These are phyloP conservation scores for Erebia aethiops DNA, from an alignment of 2,888 invertebrate species.

Conservation along the genomic window DNA sequence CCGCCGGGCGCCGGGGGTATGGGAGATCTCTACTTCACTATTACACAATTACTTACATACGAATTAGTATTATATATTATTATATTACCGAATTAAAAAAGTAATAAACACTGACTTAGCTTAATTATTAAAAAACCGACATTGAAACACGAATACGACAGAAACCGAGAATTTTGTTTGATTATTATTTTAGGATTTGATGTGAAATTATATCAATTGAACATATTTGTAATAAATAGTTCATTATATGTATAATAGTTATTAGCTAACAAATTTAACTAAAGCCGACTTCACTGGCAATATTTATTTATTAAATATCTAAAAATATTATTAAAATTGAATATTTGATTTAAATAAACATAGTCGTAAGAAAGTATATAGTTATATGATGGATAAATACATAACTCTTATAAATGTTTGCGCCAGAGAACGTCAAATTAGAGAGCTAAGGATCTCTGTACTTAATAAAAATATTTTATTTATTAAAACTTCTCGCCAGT, in stretches of 20 bases:
- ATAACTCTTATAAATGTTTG: slow-evolving; percentile 7
- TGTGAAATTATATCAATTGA: slow-evolving; percentile 39
- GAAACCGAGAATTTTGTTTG: slow-evolving; percentile 51
- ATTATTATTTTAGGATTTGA: slow-evolving; percentile 22
- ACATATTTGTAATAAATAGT: slow-evolving; percentile 25
- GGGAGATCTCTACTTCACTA: slow-evolving; percentile 81
- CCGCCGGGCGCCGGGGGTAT: slow-evolving; percentile 75
- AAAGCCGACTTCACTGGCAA: slow-evolving; percentile 32
- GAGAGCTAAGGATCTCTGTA: slow-evolving; percentile 21
- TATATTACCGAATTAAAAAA: slow-evolving; percentile 75
- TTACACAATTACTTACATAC: slow-evolving; percentile 79
- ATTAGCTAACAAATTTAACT: slow-evolving; percentile 36
- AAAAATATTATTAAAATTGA: slow-evolving; percentile 8
- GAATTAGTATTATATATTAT: slow-evolving; percentile 68
- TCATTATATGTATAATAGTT: slow-evolving; percentile 27
- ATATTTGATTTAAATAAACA: slow-evolving; percentile 14
- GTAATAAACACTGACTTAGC: slow-evolving; percentile 83
- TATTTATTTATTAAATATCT: slow-evolving; percentile 2
- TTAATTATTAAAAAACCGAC: slow-evolving; percentile 76
- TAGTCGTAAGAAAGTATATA: slow-evolving; percentile 8
- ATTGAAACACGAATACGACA: slow-evolving; percentile 65
- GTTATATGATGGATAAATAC: background rate
- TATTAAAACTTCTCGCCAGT: slow-evolving; percentile 44
- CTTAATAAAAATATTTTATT: slow-evolving; percentile 16
- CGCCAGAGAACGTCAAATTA: slow-evolving; percentile 21